A percentile compares a stretch with the other conserved stretches of the same genome.
Evolutionary conservation across 2,797 vertebrate genomes (phyloP).

Genomic region (Argentina silus): DNA sequence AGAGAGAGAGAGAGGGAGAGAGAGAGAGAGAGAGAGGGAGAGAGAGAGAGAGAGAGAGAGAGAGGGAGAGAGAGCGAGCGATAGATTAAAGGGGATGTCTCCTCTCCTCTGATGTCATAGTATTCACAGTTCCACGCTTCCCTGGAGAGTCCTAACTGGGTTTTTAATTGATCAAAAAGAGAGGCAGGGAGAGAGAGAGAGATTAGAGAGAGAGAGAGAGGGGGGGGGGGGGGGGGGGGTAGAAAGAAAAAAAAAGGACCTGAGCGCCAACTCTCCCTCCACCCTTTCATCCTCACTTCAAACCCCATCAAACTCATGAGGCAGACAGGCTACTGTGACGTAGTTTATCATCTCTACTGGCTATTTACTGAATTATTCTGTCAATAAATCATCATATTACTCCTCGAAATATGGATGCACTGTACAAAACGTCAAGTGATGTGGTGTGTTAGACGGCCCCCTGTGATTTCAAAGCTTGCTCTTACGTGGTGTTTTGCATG

Average conservation of each 20-base stretch:
- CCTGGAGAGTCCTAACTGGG: constrained; percentile 28
- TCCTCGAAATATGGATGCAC: too few species aligned
- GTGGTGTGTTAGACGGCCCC: too few species aligned
- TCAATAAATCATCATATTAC: not conserved
- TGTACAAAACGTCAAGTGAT: too few species aligned
- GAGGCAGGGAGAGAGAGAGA: constrained; percentile 11
- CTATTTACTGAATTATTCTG: constrained; percentile 23
- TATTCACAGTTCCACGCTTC: constrained; percentile 13
- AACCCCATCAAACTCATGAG: constrained; percentile 33
- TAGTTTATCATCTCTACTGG: constrained; percentile 22
- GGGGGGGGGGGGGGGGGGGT: not conserved
- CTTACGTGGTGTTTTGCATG: too few species aligned
- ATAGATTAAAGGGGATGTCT: constrained; percentile 6
- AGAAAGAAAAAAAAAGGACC: constrained; percentile 27
- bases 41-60: not conserved
- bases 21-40: not conserved
- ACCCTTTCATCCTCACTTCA: constrained; percentile 53
- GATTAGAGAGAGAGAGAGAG: too few species aligned
- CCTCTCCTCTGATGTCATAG: constrained; percentile 48
- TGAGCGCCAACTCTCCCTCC: constrained; percentile 14
- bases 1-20: not conserved
- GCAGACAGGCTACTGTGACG: constrained; percentile 8
- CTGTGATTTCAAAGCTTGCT: too few species aligned
- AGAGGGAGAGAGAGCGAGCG: constrained; percentile 2
- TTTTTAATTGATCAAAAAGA: constrained; percentile 55